These are phyloP conservation scores for Drosophila nasuta DNA, from an alignment of 1,140 invertebrate genomes.

Conservation along the genomic window DNA sequence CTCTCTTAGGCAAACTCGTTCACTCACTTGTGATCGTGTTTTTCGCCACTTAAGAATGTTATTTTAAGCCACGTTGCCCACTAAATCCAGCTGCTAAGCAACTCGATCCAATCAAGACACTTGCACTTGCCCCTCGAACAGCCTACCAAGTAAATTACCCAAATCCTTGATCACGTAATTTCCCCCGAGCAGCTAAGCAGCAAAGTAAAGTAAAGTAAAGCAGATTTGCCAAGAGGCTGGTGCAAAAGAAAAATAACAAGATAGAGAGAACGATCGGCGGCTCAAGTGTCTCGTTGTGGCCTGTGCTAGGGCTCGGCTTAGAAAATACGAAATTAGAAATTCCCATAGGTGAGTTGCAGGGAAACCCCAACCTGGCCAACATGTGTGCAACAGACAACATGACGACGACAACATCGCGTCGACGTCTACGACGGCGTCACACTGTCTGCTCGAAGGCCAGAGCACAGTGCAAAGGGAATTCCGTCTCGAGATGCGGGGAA, in stretches of 20 bases:
- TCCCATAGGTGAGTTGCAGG: slow-evolving; percentile 63
- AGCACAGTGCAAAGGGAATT: slow-evolving; percentile 65
- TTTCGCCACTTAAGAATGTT: slow-evolving; percentile 6
- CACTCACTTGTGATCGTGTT: not conserved
- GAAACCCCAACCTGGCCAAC: slow-evolving; percentile 67
- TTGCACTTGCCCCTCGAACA: slow-evolving; percentile 44
- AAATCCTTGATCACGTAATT: slow-evolving; percentile 58
- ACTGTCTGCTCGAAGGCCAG: slow-evolving; percentile 62
- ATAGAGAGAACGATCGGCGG: not conserved
- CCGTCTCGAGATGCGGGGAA: slow-evolving; percentile 60
- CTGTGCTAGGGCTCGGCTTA: slow-evolving; percentile 37
- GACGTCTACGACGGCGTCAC: slow-evolving; percentile 57
- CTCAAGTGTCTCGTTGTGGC: slow-evolving; percentile 25
- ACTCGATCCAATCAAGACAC: slow-evolving; percentile 34
- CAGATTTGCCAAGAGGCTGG: slow-evolving; percentile 23
- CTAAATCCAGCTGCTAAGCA: slow-evolving; percentile 49
- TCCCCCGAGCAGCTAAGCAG: slow-evolving; percentile 27
- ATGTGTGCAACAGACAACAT: slow-evolving; percentile 72
- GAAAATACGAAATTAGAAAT: slow-evolving; percentile 57
- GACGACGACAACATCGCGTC: not conserved
- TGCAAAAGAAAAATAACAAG: not conserved
- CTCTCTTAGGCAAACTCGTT: not conserved
- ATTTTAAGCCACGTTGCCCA: slow-evolving; percentile 23
- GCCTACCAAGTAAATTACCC: slow-evolving; percentile 40
- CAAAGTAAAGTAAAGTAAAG: not conserved